Conservation (phyloP, 1,140 invertebrate genomes). For the Branchinecta lynchi region DNA sequence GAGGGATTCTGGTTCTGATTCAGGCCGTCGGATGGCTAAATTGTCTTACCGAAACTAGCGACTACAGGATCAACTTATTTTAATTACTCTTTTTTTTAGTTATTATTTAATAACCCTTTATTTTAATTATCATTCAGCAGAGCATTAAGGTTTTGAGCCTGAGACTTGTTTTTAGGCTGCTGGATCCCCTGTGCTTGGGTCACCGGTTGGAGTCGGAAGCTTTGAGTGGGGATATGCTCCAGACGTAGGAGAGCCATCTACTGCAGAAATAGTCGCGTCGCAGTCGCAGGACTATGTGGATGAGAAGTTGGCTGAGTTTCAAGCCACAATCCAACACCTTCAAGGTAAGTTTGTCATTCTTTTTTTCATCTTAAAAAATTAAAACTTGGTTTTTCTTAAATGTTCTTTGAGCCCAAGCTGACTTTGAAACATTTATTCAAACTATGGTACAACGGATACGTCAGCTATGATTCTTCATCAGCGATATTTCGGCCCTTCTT, state of each 20-base stretch:
- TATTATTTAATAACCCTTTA: conserved; percentile 12
- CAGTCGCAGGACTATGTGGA: conserved; percentile 88
- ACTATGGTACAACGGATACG: no score
- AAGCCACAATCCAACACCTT: conserved; percentile 71
- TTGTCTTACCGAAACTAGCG: neutral
- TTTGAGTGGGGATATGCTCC: conserved; percentile 22
- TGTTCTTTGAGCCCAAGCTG: no score
- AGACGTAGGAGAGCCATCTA: conserved; percentile 55
- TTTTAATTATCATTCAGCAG: no score
- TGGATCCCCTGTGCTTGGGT: neutral
- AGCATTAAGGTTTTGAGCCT: no score
- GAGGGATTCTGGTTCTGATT: neutral
- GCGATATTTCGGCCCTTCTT: no score
- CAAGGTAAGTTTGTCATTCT: conserved; percentile 49
- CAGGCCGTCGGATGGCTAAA: neutral
- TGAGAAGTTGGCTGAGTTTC: conserved; percentile 80
- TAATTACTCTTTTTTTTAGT: neutral
- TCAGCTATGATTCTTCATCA: no score
- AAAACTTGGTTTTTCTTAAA: conserved; percentile 11
- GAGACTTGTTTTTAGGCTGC: conserved; percentile 14
- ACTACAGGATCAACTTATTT: neutral
- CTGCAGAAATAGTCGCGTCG: conserved; percentile 75
- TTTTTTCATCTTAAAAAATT: conserved; percentile 18
- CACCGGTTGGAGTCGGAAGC: conserved; percentile 18
- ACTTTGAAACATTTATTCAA: no score